These are phyloP conservation scores for honey bee (Apis mellifera) DNA, from an alignment of 1,140 invertebrate genomes.

Conservation along the genomic window Amel_HAv3.1 CM009940.2:3484001-3484500, in stretches of 20 bases:
- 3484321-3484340: not conserved
- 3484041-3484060: constrained; percentile 78
- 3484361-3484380: not conserved
- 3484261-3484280: constrained; percentile 37
- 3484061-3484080: constrained; percentile 69
- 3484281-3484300: constrained; percentile 8
- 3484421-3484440: not conserved
- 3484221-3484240: constrained; percentile 23
- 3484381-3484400: not conserved
- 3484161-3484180: constrained; percentile 56
- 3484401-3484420: too few relatives aligned
- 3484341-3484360: constrained; percentile 7
- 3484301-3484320: not conserved
- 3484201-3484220: constrained; percentile 42
- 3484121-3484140: constrained; percentile 62
- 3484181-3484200: constrained; percentile 53
- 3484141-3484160: constrained; percentile 59
- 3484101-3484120: constrained; percentile 55
- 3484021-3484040: constrained; percentile 74
- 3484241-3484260: constrained; percentile 4
- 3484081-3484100: constrained; percentile 68
- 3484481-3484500: not conserved
- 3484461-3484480: not conserved
- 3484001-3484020: constrained; percentile 51
- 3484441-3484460: not conserved